Evolutionary conservation across 2,797 vertebrate genomes (phyloP).

Genomic region (Spatula versicolor): DNA sequence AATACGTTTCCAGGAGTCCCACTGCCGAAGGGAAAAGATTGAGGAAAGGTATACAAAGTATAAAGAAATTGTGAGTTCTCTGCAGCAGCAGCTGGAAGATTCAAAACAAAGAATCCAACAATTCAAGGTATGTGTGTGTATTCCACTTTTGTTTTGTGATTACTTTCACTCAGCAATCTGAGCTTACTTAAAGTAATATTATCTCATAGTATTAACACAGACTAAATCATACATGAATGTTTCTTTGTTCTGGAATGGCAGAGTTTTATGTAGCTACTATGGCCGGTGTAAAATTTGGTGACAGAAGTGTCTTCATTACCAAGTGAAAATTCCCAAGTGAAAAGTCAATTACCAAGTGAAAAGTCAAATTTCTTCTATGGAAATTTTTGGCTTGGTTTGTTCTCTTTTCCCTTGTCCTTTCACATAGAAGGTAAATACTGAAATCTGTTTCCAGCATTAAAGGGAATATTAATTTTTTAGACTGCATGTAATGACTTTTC

Average conservation of each 20-base stretch:
- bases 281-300: not conserved
- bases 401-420: not conserved
- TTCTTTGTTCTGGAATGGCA: not conserved
- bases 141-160: not conserved
- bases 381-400: not conserved
- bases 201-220: not conserved
- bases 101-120: conserved; percentile 83
- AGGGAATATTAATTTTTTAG: not conserved
- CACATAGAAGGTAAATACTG: not conserved
- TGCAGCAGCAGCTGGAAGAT: conserved; percentile 87
- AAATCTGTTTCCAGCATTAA: not conserved
- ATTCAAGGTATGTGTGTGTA: conserved; percentile 78
- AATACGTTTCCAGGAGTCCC: conserved; percentile 81
- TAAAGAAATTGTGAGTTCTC: conserved; percentile 84
- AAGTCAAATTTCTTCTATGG: not conserved
- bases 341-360: not conserved
- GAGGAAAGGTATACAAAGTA: conserved; percentile 86
- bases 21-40: conserved; percentile 79
- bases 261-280: not conserved
- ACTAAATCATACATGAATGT: not conserved
- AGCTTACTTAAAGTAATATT: not conserved
- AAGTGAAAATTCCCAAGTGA: not conserved
- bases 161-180: not conserved
- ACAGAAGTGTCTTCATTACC: not conserved
- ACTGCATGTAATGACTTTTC: not conserved